Conservation (phyloP, 2,797 vertebrate species). For the Erpetoichthys calabaricus region DNA sequence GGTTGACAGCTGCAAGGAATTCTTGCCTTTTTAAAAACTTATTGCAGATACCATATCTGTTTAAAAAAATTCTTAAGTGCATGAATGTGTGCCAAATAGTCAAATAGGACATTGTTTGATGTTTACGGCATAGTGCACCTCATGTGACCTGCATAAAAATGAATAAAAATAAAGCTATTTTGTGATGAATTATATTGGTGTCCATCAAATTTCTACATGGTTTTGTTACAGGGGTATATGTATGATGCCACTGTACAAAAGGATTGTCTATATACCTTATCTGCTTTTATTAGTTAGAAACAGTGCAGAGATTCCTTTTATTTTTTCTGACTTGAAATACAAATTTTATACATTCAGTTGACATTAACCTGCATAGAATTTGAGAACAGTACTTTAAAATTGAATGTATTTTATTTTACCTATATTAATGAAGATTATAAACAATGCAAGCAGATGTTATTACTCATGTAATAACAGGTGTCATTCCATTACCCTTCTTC, state of each 20-base stretch:
- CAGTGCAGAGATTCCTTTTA: too few relatives aligned
- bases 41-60: constrained; percentile 13
- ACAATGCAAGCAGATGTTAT: too few relatives aligned
- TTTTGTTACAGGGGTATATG: background rate
- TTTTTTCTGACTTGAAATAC: too few relatives aligned
- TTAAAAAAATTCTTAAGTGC: constrained; percentile 22
- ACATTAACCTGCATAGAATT: too few relatives aligned
- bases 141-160: constrained; percentile 18
- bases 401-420: too few relatives aligned
- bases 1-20: background rate
- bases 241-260: background rate
- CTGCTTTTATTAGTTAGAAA: too few relatives aligned
- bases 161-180: constrained; percentile 31
- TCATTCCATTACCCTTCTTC: too few relatives aligned
- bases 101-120: constrained; percentile 17
- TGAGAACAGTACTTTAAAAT: too few relatives aligned
- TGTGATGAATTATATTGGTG: constrained; percentile 20
- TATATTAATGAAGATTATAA: too few relatives aligned
- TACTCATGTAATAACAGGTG: too few relatives aligned
- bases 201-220: background rate
- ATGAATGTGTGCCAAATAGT: constrained; percentile 15
- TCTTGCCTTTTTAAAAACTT: constrained; percentile 6
- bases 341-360: too few relatives aligned
- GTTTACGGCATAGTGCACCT: constrained; percentile 17
- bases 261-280: too few relatives aligned